Evolutionary conservation across 30 jellyfish, hydroid and myxozoan species (phyloP), one percentile per base, ranked within the genome.

Genomic region (Turritopsis dohrnii): DNA sequence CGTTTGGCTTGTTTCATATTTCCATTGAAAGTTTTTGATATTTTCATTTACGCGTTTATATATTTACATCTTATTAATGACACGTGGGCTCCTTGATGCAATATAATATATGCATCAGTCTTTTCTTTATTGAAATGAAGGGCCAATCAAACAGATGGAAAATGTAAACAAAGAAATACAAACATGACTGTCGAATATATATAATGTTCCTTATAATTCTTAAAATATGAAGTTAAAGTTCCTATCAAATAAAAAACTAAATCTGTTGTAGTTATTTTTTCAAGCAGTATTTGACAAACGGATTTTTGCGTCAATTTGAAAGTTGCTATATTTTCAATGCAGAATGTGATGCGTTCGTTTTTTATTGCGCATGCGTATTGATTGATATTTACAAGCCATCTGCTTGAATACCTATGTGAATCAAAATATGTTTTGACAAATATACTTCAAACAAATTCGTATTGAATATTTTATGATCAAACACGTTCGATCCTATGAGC

Each of bases 401-500:
- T 22, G 28, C 77, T 69, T 22, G 29, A 69, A 21, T 69, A 26
- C 29, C 28, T 26, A 69, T 22, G 30, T 69, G 77, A 69, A 69
- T 69, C 30, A 69, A 69, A 69, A 21, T 69, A 22, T 69, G 77
- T 69, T 69, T 21, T 69, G 77, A 69, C 28, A 21, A 69, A 69
- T 69, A 26, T 26, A 22, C 28, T 21, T 21, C 30, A 26, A 26
- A 21, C 29, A 17, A 69, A 21, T 69, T 22, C 28, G 29, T 21
- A 3, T 21, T 26, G 28, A 69, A 26, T 26, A 26, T 69, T 69
- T 69, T 8, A 21, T 69, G 77, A 69, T 69, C 77, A 26, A 69
- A 26, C 77, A 21, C 16, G 77, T 22, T 69, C 16, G 9, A 69
- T 26, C 29, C 77, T 26, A 41, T 41, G 60, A 3, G 60, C 60